Evolutionary conservation across 1,140 invertebrate species (phyloP), one percentile per base, ranked within the genome.

Genomic region (Druon quercuslanigerum): DNA sequence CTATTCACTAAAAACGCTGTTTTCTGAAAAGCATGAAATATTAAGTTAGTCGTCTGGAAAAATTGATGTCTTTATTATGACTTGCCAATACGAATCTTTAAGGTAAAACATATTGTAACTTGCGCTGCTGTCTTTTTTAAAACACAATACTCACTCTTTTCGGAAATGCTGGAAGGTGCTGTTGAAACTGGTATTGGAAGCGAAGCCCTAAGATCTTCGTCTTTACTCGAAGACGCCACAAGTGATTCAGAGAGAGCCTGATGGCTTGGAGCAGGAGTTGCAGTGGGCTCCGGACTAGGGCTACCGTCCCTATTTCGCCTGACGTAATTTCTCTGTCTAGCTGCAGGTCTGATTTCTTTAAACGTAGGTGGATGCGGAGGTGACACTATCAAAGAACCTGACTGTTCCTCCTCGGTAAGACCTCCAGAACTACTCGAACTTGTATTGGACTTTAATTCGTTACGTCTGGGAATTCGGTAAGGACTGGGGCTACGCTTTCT

Each of bases 321-420:
- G 81, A 94, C 92, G 88, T 95, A 95, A 87, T 94, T 93, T 78
- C 93, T 90, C 80, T 93, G 92, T 87, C 93, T 94, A 75, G 92
- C 87, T 74, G 92, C 93, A 51, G 91, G 91, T 78, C 93, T 92
- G 14, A 94, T 90, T 80, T 93, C 93, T 89, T 94, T 94, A 87
- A 93, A 95, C 77, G 92, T 85, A 16, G 92, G 90, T 57, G 87
- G 90, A 83, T 88, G 90, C 80, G 87, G 90, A 84, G 87, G 88
- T 78, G 88, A 90, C 46, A 90, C 89, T 76, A 89, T 91, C 72
- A 91, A 80, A 12, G 90, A 90, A 80, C 89, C 90, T 71, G 89
- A 90, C 72, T 91, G 88, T 72, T 91, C 90, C 81, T 91, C 91
- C 84, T 92, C 91, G 60, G 87, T 90, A 51, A 90, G 85, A 78